These are phyloP conservation scores for Latrodectus geometricus DNA, from an alignment of 1,140 invertebrate genomes.

Conservation along the genomic window DNA sequence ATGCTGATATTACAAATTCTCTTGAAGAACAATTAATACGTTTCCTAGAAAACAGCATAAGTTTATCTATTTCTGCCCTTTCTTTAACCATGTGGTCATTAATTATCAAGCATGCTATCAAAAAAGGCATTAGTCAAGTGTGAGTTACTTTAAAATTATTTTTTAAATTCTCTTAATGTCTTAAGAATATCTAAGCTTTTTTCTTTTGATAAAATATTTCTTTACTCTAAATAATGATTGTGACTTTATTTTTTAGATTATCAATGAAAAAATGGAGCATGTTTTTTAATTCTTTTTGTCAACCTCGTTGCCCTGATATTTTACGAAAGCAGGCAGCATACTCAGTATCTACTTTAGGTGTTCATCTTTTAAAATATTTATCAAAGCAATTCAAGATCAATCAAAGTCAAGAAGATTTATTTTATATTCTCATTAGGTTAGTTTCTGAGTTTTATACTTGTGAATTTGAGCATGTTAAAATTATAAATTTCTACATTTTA, in stretches of 20 bases:
- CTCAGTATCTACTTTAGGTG: slow-evolving; percentile 17
- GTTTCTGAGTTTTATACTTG: background rate
- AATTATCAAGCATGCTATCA: background rate
- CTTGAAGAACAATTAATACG: background rate
- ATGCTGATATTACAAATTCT: background rate
- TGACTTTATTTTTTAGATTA: background rate
- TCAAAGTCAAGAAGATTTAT: background rate
- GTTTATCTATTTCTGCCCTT: slow-evolving; percentile 7
- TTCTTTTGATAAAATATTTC: no score
- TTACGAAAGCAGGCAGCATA: slow-evolving; percentile 39
- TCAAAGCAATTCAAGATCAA: background rate
- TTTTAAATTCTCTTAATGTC: background rate
- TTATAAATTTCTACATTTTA: no score
- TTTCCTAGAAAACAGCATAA: background rate
- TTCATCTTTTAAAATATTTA: slow-evolving; percentile 16
- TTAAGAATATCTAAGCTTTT: background rate
- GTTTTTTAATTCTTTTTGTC: slow-evolving; percentile 28
- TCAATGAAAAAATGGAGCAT: slow-evolving; percentile 33
- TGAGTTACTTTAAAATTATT: background rate
- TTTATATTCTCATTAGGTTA: background rate
- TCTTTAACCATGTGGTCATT: slow-evolving; percentile 32
- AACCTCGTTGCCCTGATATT: slow-evolving; percentile 40
- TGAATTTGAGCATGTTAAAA: no score
- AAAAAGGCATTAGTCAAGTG: background rate
- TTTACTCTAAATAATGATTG: no score